phyloP scores from a whole-genome alignment of 53 echinoderm and acorn worm species.

The Actinopyga echinites region DNA sequence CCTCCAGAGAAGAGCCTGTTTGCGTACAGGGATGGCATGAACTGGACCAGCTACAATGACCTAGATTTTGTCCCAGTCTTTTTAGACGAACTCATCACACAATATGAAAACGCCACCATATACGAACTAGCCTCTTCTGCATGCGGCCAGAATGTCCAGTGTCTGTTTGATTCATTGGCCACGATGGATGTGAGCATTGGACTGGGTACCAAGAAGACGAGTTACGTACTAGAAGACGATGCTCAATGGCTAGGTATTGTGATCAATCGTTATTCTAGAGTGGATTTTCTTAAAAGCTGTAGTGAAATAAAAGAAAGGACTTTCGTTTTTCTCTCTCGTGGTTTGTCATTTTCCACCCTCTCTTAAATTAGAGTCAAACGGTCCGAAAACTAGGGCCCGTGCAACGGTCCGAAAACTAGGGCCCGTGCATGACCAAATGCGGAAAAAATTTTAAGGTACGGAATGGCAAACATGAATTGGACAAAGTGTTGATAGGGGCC shows the following conservation, averaged over 20 bases:
- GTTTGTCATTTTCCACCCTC: too few relatives aligned
- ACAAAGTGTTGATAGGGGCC: too few relatives aligned
- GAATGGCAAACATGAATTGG: too few relatives aligned
- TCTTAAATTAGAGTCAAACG: too few relatives aligned
- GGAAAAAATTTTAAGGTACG: too few relatives aligned
- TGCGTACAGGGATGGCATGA: constrained; percentile 24
- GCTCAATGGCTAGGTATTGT: constrained; percentile 27
- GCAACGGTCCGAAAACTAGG: too few relatives aligned
- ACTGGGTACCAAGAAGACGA: constrained; percentile 22
- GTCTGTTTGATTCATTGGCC: constrained; percentile 56
- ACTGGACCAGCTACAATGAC: constrained; percentile 53
- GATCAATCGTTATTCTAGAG: too few relatives aligned
- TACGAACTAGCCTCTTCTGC: background rate
- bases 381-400: too few relatives aligned
- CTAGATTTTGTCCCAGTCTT: constrained; percentile 54
- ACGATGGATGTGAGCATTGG: constrained; percentile 20
- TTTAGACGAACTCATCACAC: constrained; percentile 53
- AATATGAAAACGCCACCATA: constrained; percentile 8
- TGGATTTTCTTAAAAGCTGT: too few relatives aligned
- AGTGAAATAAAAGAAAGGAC: too few relatives aligned
- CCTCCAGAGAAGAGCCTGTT: constrained; percentile 33
- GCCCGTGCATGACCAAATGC: too few relatives aligned
- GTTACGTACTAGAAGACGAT: background rate
- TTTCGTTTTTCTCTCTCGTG: too few relatives aligned
- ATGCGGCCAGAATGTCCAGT: constrained; percentile 53